Conservation (phyloP, 2,888 invertebrate species). For the Euphydryas editha region DNA sequence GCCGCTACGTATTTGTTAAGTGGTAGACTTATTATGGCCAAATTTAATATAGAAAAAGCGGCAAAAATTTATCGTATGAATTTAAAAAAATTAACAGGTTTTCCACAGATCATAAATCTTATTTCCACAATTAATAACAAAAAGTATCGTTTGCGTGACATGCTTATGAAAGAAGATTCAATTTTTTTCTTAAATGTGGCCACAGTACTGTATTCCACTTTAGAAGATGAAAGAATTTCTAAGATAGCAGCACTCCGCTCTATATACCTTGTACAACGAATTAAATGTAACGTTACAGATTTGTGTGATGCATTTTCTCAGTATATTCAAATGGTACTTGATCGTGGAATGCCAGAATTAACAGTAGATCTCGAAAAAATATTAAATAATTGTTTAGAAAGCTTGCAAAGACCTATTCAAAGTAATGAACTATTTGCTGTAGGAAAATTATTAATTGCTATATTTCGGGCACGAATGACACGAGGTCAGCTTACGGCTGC, state of each 20-base stretch:
- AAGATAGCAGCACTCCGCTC: slow-evolving; percentile 61
- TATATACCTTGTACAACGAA: slow-evolving; percentile 62
- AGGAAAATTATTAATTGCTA: slow-evolving; percentile 70
- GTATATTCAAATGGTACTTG: slow-evolving; percentile 73
- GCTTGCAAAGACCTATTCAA: slow-evolving; percentile 59
- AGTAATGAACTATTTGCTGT: slow-evolving; percentile 73
- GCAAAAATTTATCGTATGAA: slow-evolving; percentile 61
- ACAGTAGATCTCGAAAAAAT: slow-evolving; percentile 67
- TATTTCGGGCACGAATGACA: slow-evolving; percentile 71
- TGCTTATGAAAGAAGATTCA: slow-evolving; percentile 60
- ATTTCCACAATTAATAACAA: slow-evolving; percentile 51
- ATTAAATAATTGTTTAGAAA: slow-evolving; percentile 58
- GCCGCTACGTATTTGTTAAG: slow-evolving; percentile 60
- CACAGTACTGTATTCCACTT: slow-evolving; percentile 60
- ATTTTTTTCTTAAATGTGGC: slow-evolving; percentile 70
- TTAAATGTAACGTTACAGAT: slow-evolving; percentile 66
- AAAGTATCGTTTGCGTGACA: slow-evolving; percentile 56
- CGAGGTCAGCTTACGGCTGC: slow-evolving; percentile 60
- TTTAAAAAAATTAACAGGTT: slow-evolving; percentile 58
- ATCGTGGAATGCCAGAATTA: slow-evolving; percentile 62
- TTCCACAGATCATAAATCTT: slow-evolving; percentile 55
- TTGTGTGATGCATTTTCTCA: slow-evolving; percentile 76
- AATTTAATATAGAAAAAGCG: slow-evolving; percentile 62
- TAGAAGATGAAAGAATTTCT: slow-evolving; percentile 63
- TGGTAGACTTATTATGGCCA: slow-evolving; percentile 58